phyloP scores from a whole-genome alignment of 2,797 vertebrate genomes.

The Amphiprion clarkii region DNA sequence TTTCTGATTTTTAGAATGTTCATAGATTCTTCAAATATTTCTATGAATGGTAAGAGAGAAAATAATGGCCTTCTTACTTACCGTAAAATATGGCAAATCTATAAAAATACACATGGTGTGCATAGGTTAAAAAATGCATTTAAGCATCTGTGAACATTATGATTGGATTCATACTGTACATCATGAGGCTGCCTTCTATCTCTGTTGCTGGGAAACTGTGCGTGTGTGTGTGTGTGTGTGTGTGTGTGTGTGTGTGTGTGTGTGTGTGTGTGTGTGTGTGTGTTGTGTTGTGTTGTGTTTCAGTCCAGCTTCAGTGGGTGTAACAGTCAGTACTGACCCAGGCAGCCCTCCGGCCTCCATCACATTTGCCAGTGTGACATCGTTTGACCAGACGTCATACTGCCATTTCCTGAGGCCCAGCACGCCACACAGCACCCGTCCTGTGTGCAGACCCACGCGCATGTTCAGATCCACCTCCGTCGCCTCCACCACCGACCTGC shows the following conservation, averaged over 20 bases:
- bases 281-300: conserved; percentile 13
- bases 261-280: conserved; percentile 11
- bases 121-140: background rate
- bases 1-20: background rate
- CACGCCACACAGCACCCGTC: conserved; percentile 96
- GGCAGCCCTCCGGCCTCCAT: conserved; percentile 98
- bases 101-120: background rate
- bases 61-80: background rate
- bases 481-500: conserved; percentile 97
- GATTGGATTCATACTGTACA: conserved; percentile 13
- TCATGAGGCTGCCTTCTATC: background rate
- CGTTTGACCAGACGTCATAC: conserved; percentile 99
- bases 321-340: conserved; percentile 87
- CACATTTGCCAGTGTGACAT: conserved; percentile 98
- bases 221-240: conserved; percentile 5
- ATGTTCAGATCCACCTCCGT: conserved; percentile 99
- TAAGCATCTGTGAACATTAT: background rate
- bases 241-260: conserved; percentile 6
- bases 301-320: conserved; percentile 31
- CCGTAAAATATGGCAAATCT: background rate
- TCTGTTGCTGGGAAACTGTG: conserved; percentile 35
- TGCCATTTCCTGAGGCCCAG: conserved; percentile 99
- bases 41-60: background rate
- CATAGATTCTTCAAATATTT: too few species aligned
- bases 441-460: conserved; percentile 97